A percentile compares a stretch with the other conserved stretches of the same genome.
These are phyloP conservation scores for Acanthochromis polyacanthus DNA, from an alignment of 2,113 vertebrate species.

Conservation along the genomic window DNA sequence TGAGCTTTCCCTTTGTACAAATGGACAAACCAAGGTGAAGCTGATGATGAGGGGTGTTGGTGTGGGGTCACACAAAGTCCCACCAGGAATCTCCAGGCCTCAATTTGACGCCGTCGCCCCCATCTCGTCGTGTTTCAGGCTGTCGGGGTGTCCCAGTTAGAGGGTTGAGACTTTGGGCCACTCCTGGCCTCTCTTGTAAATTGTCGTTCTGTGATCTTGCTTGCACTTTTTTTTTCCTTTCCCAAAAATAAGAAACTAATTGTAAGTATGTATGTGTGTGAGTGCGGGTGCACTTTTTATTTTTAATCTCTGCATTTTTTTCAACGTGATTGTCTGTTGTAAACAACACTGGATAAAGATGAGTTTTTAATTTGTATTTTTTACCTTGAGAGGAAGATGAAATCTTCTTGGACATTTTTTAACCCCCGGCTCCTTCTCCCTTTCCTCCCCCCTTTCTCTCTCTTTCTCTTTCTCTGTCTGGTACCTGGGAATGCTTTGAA, in stretches of 20 bases:
- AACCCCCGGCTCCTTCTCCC: background rate
- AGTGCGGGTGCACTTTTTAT: constrained; percentile 60
- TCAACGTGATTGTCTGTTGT: constrained; percentile 71
- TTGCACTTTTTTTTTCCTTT: constrained; percentile 75
- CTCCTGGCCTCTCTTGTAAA: constrained; percentile 76
- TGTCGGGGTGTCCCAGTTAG: constrained; percentile 15
- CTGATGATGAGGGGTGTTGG: background rate
- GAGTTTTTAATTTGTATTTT: constrained; percentile 79
- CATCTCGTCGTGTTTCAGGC: constrained; percentile 1
- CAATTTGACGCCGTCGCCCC: constrained; percentile 22
- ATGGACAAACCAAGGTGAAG: constrained; percentile 49
- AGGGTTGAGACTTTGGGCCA: constrained; percentile 50
- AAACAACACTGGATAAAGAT: constrained; percentile 69
- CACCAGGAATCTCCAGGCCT: constrained; percentile 34
- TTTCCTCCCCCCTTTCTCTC: background rate
- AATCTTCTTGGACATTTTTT: constrained; percentile 75
- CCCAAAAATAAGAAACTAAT: constrained; percentile 69
- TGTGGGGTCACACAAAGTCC: constrained; percentile 18
- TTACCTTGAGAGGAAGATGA: constrained; percentile 73
- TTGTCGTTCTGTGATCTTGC: constrained; percentile 84
- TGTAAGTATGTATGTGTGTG: constrained; percentile 63
- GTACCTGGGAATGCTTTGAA: constrained; percentile 78
- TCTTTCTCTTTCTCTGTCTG: constrained; percentile 41
- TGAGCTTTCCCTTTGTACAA: constrained; percentile 62
- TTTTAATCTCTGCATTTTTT: constrained; percentile 58